Evolutionary conservation across 2,797 vertebrate genomes (phyloP).

Genomic region (Malurus splendens): DNA sequence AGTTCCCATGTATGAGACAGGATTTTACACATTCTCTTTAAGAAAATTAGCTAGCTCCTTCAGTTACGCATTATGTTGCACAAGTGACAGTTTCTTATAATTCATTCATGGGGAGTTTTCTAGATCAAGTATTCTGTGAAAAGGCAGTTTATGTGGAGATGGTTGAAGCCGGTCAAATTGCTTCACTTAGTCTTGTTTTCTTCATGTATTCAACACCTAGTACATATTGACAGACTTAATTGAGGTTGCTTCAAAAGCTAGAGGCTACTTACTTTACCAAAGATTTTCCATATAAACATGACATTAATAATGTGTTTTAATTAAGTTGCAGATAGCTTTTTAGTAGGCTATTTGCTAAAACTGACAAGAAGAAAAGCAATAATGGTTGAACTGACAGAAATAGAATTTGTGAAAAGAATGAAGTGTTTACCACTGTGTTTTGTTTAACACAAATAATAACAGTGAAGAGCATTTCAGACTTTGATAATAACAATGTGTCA

Average conservation of each 20-base stretch:
- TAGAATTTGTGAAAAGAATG: not conserved
- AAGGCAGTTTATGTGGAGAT: not conserved
- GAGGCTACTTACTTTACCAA: constrained; percentile 53
- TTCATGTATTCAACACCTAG: not conserved
- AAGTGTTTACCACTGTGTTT: constrained; percentile 6
- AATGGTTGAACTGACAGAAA: constrained; percentile 2
- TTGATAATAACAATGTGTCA: not conserved
- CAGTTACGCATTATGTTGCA: not conserved
- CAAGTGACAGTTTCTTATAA: not conserved
- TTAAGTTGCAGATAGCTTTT: constrained; percentile 54
- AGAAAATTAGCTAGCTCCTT: not conserved
- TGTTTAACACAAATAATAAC: constrained; percentile 17
- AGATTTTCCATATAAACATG: constrained; percentile 47
- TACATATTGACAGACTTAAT: constrained; percentile 52
- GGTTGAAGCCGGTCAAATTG: constrained; percentile 5
- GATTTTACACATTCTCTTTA: not conserved
- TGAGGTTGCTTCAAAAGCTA: constrained; percentile 43
- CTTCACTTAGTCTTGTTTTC: constrained; percentile 30
- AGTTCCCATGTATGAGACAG: not conserved
- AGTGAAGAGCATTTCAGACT: not conserved
- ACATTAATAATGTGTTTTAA: constrained; percentile 61
- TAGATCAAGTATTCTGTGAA: not conserved
- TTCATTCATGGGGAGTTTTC: not conserved
- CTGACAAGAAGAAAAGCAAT: not conserved
- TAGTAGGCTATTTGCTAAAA: constrained; percentile 30